Conservation (phyloP, 1,140 invertebrate species). For the Drosophila busckii region DNA sequence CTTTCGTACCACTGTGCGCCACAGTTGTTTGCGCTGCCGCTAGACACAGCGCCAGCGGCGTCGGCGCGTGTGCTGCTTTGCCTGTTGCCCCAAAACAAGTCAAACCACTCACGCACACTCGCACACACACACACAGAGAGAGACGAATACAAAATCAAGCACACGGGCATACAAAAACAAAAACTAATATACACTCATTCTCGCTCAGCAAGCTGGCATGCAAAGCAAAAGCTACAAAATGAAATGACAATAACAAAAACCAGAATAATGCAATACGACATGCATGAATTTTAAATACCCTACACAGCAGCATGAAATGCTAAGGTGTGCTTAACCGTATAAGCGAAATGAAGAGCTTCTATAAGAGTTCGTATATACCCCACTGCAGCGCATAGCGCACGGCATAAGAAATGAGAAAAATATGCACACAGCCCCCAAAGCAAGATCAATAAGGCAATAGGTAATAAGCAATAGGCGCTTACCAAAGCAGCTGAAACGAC, state of each 20-base stretch:
- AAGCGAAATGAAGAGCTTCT: too few relatives aligned
- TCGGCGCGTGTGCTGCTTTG: conserved; percentile 55
- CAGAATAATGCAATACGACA: conserved; percentile 23
- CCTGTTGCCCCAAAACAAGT: conserved; percentile 71
- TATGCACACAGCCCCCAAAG: conserved; percentile 29
- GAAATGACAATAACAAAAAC: conserved; percentile 29
- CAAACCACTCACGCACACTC: conserved; percentile 67
- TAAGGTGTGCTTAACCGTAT: too few relatives aligned
- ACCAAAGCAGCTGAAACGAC: conserved; percentile 61
- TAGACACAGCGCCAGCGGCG: conserved; percentile 46
- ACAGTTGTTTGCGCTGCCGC: conserved; percentile 54
- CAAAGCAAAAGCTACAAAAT: conserved; percentile 17
- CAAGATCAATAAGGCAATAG: conserved; percentile 38
- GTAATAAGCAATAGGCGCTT: conserved; percentile 36
- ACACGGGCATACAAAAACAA: conserved; percentile 15
- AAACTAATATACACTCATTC: conserved; percentile 18
- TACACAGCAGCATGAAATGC: background rate
- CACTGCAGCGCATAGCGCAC: background rate
- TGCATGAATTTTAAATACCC: conserved; percentile 15
- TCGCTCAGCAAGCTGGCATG: conserved; percentile 10
- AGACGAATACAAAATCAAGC: conserved; percentile 4
- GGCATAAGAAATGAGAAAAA: conserved; percentile 24
- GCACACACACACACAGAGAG: conserved; percentile 17
- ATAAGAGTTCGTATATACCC: too few relatives aligned
- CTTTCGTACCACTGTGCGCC: conserved; percentile 59